These are phyloP conservation scores for Taenioides sp. DNA, from an alignment of 2,797 vertebrate genomes.

Conservation along the genomic window DNA sequence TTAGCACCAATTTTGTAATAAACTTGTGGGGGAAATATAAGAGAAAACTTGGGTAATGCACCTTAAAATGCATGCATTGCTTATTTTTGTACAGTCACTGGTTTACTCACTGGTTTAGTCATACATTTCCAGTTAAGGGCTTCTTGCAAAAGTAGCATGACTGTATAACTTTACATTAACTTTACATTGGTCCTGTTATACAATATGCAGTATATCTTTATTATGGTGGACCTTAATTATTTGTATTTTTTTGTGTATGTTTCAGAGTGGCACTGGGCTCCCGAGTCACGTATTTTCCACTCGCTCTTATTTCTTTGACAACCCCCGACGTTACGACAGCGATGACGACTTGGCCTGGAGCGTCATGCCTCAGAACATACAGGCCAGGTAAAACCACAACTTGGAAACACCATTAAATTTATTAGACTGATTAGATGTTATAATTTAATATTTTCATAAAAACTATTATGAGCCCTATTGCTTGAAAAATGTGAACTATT, in stretches of 20 bases:
- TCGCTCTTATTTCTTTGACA: constrained; percentile 94
- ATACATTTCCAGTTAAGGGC: too few relatives aligned
- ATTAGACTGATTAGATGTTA: too few relatives aligned
- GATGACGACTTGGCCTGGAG: constrained; percentile 94
- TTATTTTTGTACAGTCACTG: too few relatives aligned
- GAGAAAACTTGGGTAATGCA: too few relatives aligned
- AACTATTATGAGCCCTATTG: too few relatives aligned
- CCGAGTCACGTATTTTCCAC: constrained; percentile 89
- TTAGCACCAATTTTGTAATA: too few relatives aligned
- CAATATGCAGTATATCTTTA: neutral
- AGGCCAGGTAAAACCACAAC: constrained; percentile 81
- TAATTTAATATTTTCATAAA: too few relatives aligned
- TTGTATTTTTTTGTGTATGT: constrained; percentile 9
- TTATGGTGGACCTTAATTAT: neutral
- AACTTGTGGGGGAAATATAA: too few relatives aligned
- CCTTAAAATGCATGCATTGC: too few relatives aligned
- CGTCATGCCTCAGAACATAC: constrained; percentile 87
- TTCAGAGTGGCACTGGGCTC: constrained; percentile 80
- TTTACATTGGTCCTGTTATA: neutral
- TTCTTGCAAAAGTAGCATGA: neutral
- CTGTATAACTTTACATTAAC: neutral
- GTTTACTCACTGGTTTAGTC: too few relatives aligned
- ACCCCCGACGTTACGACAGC: constrained; percentile 93
- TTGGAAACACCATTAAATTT: too few relatives aligned
- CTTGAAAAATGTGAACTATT: too few relatives aligned